phyloP scores from a whole-genome alignment of 2,888 invertebrate genomes.

The Macrophya annulata region DNA sequence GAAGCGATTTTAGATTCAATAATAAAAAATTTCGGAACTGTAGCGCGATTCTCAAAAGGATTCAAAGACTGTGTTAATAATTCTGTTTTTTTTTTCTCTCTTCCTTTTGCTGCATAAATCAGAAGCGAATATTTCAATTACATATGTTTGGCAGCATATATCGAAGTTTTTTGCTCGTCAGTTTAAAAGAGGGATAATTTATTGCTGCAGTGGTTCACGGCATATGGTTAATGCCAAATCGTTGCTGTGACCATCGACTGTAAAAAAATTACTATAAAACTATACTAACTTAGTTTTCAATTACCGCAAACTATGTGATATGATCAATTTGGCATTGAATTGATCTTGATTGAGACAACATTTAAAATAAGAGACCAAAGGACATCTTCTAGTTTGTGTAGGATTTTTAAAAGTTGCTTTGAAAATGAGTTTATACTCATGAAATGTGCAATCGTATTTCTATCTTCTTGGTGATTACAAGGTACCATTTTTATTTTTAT shows the following conservation, averaged over 20 bases:
- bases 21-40: background rate
- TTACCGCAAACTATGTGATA: background rate
- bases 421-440: background rate
- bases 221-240: slow-evolving; percentile 22
- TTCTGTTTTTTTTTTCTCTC: background rate
- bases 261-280: slow-evolving; percentile 11
- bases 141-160: background rate
- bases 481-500: background rate
- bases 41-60: background rate
- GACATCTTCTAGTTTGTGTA: background rate
- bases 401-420: background rate
- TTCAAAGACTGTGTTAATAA: background rate
- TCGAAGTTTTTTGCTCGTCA: background rate
- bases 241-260: background rate
- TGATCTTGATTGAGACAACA: background rate
- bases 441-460: background rate
- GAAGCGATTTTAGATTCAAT: background rate
- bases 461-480: background rate
- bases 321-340: too few species aligned
- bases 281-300: background rate
- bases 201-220: slow-evolving; percentile 23
- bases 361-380: background rate
- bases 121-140: background rate
- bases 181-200: background rate
- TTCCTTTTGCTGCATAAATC: background rate